Evolutionary conservation across 2,888 invertebrate genomes (phyloP).

Genomic region (Eilema depressum): DNA sequence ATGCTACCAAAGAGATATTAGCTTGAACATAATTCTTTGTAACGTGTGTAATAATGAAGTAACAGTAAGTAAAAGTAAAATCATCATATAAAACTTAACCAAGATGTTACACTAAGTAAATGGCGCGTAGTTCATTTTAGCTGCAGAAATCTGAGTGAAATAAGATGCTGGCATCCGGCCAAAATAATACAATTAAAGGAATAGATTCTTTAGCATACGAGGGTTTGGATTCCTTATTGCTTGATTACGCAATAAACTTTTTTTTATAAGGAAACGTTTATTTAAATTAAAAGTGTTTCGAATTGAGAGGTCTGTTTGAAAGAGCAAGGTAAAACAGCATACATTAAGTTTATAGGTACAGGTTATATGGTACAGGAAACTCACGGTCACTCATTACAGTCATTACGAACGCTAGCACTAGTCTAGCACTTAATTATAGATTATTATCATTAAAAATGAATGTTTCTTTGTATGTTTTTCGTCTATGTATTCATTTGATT

Average conservation of each 20-base stretch:
- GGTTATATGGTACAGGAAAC: neutral
- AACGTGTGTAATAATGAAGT: neutral
- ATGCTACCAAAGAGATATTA: neutral
- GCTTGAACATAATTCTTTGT: neutral
- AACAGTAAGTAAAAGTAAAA: neutral
- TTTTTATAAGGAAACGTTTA: constrained; percentile 1
- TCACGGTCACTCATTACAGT: neutral
- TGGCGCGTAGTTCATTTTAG: neutral
- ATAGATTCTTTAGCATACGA: constrained; percentile 22
- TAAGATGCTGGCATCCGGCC: constrained; percentile 20
- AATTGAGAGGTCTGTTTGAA: neutral
- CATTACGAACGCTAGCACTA: neutral
- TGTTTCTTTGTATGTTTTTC: constrained; percentile 2
- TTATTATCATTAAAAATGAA: neutral
- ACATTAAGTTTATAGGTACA: neutral
- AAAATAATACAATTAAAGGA: constrained; percentile 22
- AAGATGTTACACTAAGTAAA: neutral
- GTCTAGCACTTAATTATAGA: neutral
- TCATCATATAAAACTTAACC: neutral
- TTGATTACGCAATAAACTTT: constrained; percentile 23
- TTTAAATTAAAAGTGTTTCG: constrained; percentile 2
- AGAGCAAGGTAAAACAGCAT: neutral
- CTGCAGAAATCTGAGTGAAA: constrained; percentile 12
- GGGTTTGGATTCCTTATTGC: constrained; percentile 20
- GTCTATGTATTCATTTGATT: neutral